A percentile compares a stretch with the other conserved stretches of the same genome.
Evolutionary conservation across 2,888 invertebrate species (phyloP).

Genomic region (Latheticus oryzae): DNA sequence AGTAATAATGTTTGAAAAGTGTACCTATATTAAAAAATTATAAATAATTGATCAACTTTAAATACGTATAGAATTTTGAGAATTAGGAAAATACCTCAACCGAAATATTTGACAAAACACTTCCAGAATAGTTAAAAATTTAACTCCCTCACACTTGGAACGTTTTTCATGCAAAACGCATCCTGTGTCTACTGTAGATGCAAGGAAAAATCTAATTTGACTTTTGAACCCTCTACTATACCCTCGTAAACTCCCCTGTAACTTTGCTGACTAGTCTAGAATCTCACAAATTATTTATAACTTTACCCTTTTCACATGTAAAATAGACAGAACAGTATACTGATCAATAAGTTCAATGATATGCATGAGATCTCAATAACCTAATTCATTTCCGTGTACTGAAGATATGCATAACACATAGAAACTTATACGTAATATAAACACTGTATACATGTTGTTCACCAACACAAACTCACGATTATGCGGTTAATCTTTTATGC

Average conservation of each 20-base stretch:
- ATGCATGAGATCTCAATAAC: too few species aligned
- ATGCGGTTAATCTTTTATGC: too few species aligned
- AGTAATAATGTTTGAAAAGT: too few species aligned
- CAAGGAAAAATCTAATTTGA: slow-evolving; percentile 25
- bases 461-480: too few species aligned
- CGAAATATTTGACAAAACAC: slow-evolving; percentile 8
- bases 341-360: slow-evolving; percentile 22
- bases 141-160: slow-evolving; percentile 18
- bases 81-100: slow-evolving; percentile 4
- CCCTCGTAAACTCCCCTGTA: slow-evolving; percentile 10
- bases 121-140: slow-evolving; percentile 24
- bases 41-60: too few species aligned
- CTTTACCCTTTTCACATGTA: slow-evolving; percentile 5
- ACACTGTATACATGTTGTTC: too few species aligned
- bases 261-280: slow-evolving; percentile 11
- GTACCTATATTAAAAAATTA: too few species aligned
- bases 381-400: too few species aligned
- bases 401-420: too few species aligned
- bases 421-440: too few species aligned
- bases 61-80: too few species aligned
- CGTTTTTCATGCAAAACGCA: slow-evolving; percentile 29
- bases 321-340: slow-evolving; percentile 10
- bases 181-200: slow-evolving; percentile 7
- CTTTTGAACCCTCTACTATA: slow-evolving; percentile 13
- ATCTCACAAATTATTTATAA: slow-evolving; percentile 17